Conservation (phyloP, 2,888 invertebrate genomes). For the Microctonus brassicae region DNA sequence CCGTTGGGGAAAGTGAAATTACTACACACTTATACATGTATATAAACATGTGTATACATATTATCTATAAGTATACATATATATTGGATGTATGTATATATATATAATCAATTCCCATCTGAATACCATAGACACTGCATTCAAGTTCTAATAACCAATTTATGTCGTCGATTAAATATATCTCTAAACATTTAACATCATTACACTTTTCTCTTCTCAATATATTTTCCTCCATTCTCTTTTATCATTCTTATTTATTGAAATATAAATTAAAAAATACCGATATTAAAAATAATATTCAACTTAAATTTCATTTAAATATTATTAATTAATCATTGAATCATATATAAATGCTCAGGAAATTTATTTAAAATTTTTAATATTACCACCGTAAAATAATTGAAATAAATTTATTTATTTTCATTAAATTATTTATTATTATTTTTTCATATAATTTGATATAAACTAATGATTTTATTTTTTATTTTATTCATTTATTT, state of each 20-base stretch:
- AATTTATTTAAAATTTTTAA: not conserved
- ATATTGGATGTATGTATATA: no score
- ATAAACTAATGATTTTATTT: not conserved
- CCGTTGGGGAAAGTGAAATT: slow-evolving; percentile 64
- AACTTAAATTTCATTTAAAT: not conserved
- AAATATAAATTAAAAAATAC: not conserved
- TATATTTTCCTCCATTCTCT: slow-evolving; percentile 31
- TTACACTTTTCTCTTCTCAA: slow-evolving; percentile 4
- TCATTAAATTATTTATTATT: not conserved
- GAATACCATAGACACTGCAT: slow-evolving; percentile 12
- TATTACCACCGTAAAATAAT: no score
- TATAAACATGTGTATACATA: no score
- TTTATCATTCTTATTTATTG: slow-evolving; percentile 8
- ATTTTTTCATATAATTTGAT: not conserved
- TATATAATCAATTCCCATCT: not conserved
- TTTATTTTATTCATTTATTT: not conserved
- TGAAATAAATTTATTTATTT: not conserved
- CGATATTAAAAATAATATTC: not conserved
- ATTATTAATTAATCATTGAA: not conserved
- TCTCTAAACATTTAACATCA: not conserved
- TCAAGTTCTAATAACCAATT: not conserved
- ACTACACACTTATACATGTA: slow-evolving; percentile 47
- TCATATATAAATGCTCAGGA: not conserved
- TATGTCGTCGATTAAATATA: not conserved
- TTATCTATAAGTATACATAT: no score